Evolutionary conservation across 1,140 invertebrate species (phyloP).

Genomic region (Drosophila burlai): DNA sequence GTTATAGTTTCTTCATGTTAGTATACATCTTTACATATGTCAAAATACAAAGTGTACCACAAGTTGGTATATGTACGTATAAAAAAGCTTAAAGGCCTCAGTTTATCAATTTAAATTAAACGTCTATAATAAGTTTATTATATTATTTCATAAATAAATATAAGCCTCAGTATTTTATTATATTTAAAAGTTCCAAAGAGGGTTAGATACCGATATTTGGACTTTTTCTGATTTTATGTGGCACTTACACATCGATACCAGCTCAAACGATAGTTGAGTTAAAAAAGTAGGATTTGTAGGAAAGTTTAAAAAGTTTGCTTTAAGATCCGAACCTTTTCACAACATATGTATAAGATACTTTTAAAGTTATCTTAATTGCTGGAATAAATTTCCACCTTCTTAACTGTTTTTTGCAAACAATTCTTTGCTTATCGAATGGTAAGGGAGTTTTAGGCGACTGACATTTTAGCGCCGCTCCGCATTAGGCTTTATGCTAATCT

Average conservation of each 20-base stretch:
- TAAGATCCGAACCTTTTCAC: no score
- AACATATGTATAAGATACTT: no score
- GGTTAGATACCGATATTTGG: not conserved
- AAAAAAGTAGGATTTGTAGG: no score
- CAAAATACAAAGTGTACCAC: not conserved
- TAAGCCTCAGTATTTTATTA: not conserved
- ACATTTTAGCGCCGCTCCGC: no score
- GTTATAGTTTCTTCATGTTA: not conserved
- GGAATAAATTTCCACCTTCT: no score
- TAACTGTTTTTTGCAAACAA: not conserved
- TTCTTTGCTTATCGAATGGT: not conserved
- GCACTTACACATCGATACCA: not conserved
- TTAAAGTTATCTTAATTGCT: no score
- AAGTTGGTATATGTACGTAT: not conserved
- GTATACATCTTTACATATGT: not conserved
- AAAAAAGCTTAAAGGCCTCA: no score
- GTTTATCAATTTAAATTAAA: not conserved
- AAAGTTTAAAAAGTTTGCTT: not conserved
- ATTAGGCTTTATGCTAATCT: no score
- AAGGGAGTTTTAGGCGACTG: no score
- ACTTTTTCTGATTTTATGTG: not conserved
- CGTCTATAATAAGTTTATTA: not conserved
- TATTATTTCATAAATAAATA: not conserved
- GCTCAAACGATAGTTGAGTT: not conserved
- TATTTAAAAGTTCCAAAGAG: not conserved